These are phyloP conservation scores for Ptilonorhynchus violaceus DNA, from an alignment of 2,113 vertebrate genomes.

Conservation along the genomic window DNA sequence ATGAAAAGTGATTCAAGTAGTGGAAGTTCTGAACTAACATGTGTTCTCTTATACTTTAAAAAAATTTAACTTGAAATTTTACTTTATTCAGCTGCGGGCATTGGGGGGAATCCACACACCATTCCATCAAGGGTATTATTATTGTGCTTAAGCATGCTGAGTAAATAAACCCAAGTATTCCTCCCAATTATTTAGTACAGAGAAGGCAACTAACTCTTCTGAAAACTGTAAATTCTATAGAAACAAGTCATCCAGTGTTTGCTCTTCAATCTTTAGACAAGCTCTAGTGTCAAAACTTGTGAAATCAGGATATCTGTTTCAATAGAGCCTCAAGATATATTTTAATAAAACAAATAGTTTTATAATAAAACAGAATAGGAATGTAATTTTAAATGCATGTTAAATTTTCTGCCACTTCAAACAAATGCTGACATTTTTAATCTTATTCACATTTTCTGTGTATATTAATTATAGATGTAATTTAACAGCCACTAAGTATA, in stretches of 20 bases:
- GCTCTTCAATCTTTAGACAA: not conserved
- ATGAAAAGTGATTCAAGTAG: not conserved
- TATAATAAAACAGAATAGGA: not conserved
- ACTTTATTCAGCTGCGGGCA: not conserved
- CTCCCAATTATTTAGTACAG: not conserved
- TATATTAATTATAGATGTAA: conserved; percentile 1
- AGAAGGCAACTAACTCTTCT: not conserved
- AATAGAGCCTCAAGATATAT: not conserved
- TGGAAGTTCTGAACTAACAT: not conserved
- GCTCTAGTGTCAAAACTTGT: not conserved
- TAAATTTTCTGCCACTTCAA: conserved; percentile 1
- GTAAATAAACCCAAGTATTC: not conserved
- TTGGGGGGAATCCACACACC: not conserved
- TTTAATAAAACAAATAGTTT: not conserved
- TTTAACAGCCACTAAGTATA: not conserved
- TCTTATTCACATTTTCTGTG: not conserved
- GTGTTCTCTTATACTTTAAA: not conserved
- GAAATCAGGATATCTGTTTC: not conserved
- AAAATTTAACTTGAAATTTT: not conserved
- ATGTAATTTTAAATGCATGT: not conserved
- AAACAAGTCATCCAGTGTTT: not conserved
- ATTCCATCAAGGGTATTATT: not conserved
- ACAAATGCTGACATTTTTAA: not conserved
- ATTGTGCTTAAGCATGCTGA: not conserved
- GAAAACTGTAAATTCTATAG: not conserved